phyloP scores from a whole-genome alignment of 2,113 vertebrate genomes.

The Empidonax alnorum region DNA sequence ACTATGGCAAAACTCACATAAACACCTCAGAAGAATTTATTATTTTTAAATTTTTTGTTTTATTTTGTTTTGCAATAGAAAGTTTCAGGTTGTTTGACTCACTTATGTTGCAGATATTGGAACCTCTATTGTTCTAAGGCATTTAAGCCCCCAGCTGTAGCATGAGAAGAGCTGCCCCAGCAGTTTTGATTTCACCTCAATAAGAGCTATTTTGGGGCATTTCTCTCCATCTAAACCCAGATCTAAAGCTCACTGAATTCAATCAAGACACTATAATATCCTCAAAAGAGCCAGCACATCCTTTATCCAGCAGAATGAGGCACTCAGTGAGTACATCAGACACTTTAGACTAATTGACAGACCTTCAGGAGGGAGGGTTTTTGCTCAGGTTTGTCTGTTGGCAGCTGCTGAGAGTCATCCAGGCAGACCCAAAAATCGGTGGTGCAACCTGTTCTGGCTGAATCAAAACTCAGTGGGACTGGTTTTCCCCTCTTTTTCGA shows the following conservation, averaged over 20 bases:
- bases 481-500: neutral
- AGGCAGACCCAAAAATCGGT: neutral
- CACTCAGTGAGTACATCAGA: neutral
- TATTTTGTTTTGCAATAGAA: neutral
- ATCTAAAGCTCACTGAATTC: neutral
- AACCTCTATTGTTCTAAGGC: neutral
- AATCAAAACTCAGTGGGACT: neutral
- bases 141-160: neutral
- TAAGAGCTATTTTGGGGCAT: neutral
- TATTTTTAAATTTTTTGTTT: neutral
- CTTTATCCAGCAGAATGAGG: neutral
- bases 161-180: neutral
- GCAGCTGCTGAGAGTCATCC: neutral
- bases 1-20: neutral
- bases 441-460: neutral
- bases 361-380: neutral
- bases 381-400: slow-evolving; percentile 13
- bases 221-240: neutral
- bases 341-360: slow-evolving; percentile 12
- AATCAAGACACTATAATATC: neutral
- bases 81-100: neutral
- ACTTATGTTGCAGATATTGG: neutral
- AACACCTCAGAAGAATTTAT: neutral
- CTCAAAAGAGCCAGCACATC: neutral
- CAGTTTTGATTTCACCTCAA: neutral